Evolutionary conservation across 2,113 vertebrate species (phyloP).

Genomic region (Dendrocopos noguchii): DNA sequence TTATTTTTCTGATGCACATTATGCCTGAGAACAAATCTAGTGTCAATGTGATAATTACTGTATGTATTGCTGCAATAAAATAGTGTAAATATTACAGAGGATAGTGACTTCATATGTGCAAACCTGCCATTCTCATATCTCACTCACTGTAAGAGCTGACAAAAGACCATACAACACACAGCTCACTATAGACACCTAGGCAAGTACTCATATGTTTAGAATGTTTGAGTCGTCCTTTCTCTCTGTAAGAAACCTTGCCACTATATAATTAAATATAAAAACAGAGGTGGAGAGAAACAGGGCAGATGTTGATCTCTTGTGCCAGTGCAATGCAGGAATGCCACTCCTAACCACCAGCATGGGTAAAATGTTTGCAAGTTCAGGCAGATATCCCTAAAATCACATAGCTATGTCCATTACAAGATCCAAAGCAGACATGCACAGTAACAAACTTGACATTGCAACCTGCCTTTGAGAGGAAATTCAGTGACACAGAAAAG

Average conservation of each 20-base stretch:
- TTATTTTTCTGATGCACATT: not conserved
- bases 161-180: not conserved
- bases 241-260: not conserved
- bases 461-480: not conserved
- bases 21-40: not conserved
- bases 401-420: not conserved
- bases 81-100: accelerated
- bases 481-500: slow-evolving; percentile 45
- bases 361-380: not conserved
- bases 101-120: not conserved
- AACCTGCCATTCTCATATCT: not conserved
- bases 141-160: not conserved
- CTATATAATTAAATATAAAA: not conserved
- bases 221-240: not conserved
- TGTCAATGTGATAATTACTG: not conserved
- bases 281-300: not conserved
- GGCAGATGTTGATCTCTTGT: not conserved
- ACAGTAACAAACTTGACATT: not conserved
- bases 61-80: not conserved
- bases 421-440: not conserved
- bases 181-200: not conserved
- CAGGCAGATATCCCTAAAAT: not conserved
- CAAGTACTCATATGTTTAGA: not conserved
- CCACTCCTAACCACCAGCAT: not conserved
- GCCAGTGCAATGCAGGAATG: not conserved